Percentiles rank a stretch among this genome's conserved stretches.
These are phyloP conservation scores for Heliopora coerulea DNA, from an alignment of 92 coral and sea anemone genomes.

Conservation along the genomic window DNA sequence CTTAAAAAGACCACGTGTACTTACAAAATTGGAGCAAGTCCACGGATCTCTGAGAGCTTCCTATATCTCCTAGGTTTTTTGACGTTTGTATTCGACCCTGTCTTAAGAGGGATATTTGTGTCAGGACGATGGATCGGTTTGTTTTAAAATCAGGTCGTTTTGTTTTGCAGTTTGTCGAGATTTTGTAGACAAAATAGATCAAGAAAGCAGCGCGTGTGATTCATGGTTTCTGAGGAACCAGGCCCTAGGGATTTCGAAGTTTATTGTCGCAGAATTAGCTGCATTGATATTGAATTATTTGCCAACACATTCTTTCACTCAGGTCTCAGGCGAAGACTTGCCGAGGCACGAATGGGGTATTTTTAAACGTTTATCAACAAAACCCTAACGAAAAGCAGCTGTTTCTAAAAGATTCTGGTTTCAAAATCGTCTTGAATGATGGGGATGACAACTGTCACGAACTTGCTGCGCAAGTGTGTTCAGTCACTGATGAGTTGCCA, in stretches of 20 bases:
- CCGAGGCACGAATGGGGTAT: neutral
- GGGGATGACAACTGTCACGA: neutral
- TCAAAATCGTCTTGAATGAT: neutral
- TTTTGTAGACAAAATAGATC: conserved; percentile 9
- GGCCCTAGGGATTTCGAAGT: neutral
- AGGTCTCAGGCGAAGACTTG: neutral
- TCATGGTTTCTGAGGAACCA: neutral
- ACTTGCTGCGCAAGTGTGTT: neutral
- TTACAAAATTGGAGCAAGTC: conserved; percentile 30
- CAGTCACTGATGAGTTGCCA: too few species aligned
- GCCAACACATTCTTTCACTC: neutral
- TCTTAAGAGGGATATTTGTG: neutral
- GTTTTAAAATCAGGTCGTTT: neutral
- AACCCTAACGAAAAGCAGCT: neutral
- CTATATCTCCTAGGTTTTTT: conserved; percentile 31
- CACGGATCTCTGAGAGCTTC: conserved; percentile 18
- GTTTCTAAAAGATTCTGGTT: neutral
- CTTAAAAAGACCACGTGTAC: conserved; percentile 40
- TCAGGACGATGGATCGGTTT: conserved; percentile 2
- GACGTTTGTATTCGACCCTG: conserved; percentile 37
- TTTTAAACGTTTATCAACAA: neutral
- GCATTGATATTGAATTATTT: neutral
- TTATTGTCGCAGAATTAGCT: neutral
- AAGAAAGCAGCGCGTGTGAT: neutral
- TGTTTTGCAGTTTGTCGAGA: conserved; percentile 5